phyloP scores from a whole-genome alignment of 53 echinoderm and acorn worm genomes.

The Henricia sp. region DNA sequence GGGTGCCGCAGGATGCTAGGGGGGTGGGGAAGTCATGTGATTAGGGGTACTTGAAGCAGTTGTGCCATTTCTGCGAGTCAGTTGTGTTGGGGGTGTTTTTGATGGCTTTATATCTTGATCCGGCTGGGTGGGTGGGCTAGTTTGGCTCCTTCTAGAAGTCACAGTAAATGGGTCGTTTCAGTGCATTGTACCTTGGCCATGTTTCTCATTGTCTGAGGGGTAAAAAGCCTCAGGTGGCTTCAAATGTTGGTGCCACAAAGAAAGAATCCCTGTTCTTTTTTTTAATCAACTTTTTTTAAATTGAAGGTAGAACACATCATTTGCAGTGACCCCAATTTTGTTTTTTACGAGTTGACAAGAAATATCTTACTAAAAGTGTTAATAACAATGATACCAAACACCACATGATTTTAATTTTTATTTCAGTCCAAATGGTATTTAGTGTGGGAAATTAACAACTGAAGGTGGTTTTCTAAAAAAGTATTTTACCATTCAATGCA shows the following conservation, averaged over 20 bases:
- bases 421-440: too few relatives aligned
- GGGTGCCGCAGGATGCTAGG: background rate
- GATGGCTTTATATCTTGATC: background rate
- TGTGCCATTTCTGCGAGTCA: slow-evolving; percentile 33
- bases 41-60: slow-evolving; percentile 11
- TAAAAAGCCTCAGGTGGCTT: background rate
- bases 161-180: slow-evolving; percentile 58
- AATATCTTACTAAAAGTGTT: too few relatives aligned
- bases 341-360: too few relatives aligned
- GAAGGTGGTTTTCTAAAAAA: too few relatives aligned
- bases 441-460: too few relatives aligned
- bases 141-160: slow-evolving; percentile 27
- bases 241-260: background rate
- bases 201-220: background rate
- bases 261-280: background rate
- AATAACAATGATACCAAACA: too few relatives aligned
- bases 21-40: slow-evolving; percentile 8
- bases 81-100: background rate
- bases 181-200: slow-evolving; percentile 51
- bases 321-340: too few relatives aligned
- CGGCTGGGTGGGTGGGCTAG: slow-evolving; percentile 2
- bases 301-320: too few relatives aligned
- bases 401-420: too few relatives aligned
- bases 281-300: too few relatives aligned
- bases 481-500: too few relatives aligned